Conservation (phyloP, 2,888 invertebrate species). For the Cantharis nigra region DNA sequence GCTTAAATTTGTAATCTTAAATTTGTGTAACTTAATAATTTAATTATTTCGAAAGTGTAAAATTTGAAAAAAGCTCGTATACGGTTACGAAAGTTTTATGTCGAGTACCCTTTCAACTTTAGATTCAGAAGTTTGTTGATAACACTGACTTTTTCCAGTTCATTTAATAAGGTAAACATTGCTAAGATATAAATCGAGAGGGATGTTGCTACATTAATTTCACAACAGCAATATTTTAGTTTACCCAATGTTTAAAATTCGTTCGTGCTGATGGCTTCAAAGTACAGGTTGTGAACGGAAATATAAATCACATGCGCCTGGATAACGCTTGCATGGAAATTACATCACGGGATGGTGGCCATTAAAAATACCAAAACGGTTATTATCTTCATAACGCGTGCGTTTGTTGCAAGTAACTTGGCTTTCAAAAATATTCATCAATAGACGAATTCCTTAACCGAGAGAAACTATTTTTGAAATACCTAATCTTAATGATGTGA, state of each 20-base stretch:
- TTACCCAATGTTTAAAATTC: conserved; percentile 47
- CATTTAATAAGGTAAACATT: conserved; percentile 28
- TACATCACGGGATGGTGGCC: conserved; percentile 39
- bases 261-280: conserved; percentile 48
- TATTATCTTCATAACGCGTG: conserved; percentile 32
- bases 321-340: conserved; percentile 40
- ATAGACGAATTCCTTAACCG: not conserved
- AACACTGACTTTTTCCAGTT: conserved; percentile 26
- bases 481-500: conserved; percentile 33
- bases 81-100: not conserved
- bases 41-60: not conserved
- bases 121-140: conserved; percentile 5
- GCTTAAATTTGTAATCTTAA: not conserved
- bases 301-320: conserved; percentile 47
- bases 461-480: not conserved
- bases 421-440: conserved; percentile 7
- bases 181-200: conserved; percentile 25
- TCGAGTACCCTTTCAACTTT: not conserved
- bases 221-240: conserved; percentile 29
- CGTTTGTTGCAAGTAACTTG: conserved; percentile 18
- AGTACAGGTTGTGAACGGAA: conserved; percentile 49
- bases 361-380: conserved; percentile 41
- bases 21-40: not conserved
- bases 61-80: not conserved
- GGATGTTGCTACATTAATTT: conserved; percentile 29